Evolutionary conservation across 64 coral and sea anemone species (phyloP).

Genomic region (Stichodactyla helianthus): DNA sequence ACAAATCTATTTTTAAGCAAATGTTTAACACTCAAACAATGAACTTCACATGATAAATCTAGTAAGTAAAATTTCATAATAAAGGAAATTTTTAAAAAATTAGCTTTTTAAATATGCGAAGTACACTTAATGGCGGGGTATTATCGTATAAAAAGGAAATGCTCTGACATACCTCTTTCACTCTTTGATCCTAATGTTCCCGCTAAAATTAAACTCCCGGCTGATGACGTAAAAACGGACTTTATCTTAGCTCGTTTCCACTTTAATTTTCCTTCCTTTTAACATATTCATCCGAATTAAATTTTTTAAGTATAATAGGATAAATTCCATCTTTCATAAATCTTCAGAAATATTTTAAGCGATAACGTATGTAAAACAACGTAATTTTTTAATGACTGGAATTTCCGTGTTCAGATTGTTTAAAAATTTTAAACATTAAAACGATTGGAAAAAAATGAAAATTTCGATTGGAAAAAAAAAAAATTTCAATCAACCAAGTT

Average conservation of each 20-base stretch:
- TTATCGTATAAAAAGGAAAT: not conserved
- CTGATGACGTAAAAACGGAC: not conserved
- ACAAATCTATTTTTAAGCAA: no score
- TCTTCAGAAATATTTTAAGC: not conserved
- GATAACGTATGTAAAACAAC: not conserved
- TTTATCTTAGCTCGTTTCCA: not conserved
- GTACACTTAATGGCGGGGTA: not conserved
- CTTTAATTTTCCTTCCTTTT: not conserved
- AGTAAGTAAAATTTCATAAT: no score
- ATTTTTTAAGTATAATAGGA: not conserved
- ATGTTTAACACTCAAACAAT: no score
- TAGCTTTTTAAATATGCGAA: not conserved
- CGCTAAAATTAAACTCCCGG: not conserved
- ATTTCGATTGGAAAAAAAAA: not conserved
- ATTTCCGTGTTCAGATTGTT: not conserved
- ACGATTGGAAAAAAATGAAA: not conserved
- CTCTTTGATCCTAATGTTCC: slow-evolving; percentile 12
- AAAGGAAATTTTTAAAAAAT: not conserved
- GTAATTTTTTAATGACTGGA: not conserved
- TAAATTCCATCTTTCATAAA: not conserved
- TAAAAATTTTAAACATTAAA: not conserved
- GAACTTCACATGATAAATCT: no score
- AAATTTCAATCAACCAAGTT: not conserved
- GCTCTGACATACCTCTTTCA: not conserved
- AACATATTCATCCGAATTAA: not conserved